phyloP scores from a whole-genome alignment of 2,113 vertebrate genomes.

The Hippocampus guttulatus region DNA sequence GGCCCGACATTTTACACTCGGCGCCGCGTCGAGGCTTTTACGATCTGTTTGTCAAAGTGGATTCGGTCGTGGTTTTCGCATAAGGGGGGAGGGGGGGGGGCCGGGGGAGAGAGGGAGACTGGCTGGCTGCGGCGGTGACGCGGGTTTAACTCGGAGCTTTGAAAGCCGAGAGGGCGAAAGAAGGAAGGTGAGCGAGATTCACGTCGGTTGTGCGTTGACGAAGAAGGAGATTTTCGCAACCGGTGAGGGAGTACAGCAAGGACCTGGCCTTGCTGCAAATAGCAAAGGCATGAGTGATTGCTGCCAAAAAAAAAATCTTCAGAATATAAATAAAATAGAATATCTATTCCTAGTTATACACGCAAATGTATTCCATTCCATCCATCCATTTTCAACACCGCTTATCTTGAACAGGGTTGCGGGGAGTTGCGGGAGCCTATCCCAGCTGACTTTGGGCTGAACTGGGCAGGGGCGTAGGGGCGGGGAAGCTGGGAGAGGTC shows the following conservation, averaged over 20 bases:
- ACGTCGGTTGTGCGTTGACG: slow-evolving; percentile 40
- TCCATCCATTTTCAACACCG: too few relatives aligned
- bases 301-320: too few relatives aligned
- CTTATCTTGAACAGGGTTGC: too few relatives aligned
- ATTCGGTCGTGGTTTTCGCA: slow-evolving; percentile 40
- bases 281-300: too few relatives aligned
- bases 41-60: slow-evolving; percentile 42
- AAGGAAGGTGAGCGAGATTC: slow-evolving; percentile 20
- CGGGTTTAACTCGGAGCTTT: slow-evolving; percentile 38
- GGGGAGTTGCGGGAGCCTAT: too few relatives aligned
- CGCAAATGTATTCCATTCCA: too few relatives aligned
- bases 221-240: slow-evolving; percentile 40
- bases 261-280: too few relatives aligned
- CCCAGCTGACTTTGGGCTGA: too few relatives aligned
- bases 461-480: too few relatives aligned
- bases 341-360: too few relatives aligned
- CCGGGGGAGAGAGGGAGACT: slow-evolving; percentile 20
- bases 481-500: too few relatives aligned
- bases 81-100: slow-evolving; percentile 15
- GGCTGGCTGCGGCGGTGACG: slow-evolving; percentile 29
- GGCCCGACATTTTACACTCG: slow-evolving; percentile 30
- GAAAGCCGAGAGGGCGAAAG: slow-evolving; percentile 27
- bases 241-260: slow-evolving; percentile 11
- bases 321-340: too few relatives aligned
- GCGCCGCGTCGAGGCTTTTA: not conserved